Evolutionary conservation across 2,888 invertebrate species (phyloP), one percentile per base, ranked within the genome.

Genomic region (Catocala fraxini): DNA sequence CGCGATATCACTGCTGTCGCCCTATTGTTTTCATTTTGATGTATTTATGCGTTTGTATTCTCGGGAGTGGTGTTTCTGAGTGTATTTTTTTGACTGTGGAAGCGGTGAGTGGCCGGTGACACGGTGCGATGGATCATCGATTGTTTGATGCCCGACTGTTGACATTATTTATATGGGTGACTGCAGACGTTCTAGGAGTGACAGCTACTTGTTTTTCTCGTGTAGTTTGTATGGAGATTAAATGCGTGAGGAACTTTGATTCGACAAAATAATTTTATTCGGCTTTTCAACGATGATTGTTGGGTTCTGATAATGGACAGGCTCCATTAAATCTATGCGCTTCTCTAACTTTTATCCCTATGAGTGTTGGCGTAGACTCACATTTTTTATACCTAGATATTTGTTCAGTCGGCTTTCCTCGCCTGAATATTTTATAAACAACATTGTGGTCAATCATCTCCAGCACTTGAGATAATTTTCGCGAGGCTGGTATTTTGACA

Each of bases 1-100:
- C 89, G 88, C 89, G 91, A 89, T 93, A 92, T 91, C 92, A 87
- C 59, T 84, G 89, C 86, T 89, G 92, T 91, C 90, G 87, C 80
- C 89, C 93, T 93, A 94, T 94, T 94, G 94, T 94, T 93, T 93
- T 90, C 93, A 78, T 84, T 92, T 93, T 93, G 93, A 93, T 92
- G 91, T 93, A 94, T 94, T 93, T 93, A 93, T 92, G 93, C 82
- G 89, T 83, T 39, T 82, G 83, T 82, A 80, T 91, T 89, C 88
- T 81, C 82, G 87, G 89, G 90, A 91, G 88, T 91, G 87, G 85
- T 87, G 86, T 79, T 71, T 25, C 70, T 66, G 69, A 60, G 77
- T 81, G 77, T 83, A 77, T 87, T 86, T 86, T 80, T 79, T 74
- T 69, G 63, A 72, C 69, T 63, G 35, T 74, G 65, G 60, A 69